Evolutionary conservation across 2,113 vertebrate species (phyloP).

Genomic region (Microtus pennsylvanicus): DNA sequence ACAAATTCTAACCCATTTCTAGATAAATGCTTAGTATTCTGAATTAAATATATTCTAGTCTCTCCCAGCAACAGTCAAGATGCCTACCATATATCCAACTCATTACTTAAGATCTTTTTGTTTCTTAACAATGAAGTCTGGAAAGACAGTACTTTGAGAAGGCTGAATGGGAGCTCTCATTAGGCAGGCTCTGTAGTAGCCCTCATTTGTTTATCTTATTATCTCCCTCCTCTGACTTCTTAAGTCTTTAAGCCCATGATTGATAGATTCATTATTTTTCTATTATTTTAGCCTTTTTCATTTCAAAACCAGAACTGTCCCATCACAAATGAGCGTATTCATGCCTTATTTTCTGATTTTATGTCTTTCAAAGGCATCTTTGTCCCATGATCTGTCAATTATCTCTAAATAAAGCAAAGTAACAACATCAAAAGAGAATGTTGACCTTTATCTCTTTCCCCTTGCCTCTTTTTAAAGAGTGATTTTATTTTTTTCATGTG

Average conservation of each 20-base stretch:
- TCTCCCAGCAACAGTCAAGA: not conserved
- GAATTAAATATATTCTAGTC: constrained; percentile 32
- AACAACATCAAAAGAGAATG: not conserved
- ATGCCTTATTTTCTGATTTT: not conserved
- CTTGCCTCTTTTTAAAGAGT: not conserved
- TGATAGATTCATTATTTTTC: constrained; percentile 53
- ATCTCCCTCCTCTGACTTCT: constrained; percentile 51
- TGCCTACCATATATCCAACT: not conserved
- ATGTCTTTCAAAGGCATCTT: not conserved
- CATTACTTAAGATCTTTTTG: constrained; percentile 25
- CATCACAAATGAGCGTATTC: not conserved
- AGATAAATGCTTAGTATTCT: constrained; percentile 21
- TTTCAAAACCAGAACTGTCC: not conserved
- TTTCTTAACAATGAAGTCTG: constrained; percentile 25
- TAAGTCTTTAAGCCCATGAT: not conserved
- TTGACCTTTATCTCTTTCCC: not conserved
- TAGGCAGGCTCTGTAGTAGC: constrained; percentile 10
- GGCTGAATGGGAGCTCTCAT: constrained; percentile 31
- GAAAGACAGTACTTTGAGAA: constrained; percentile 41
- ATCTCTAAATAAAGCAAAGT: not conserved
- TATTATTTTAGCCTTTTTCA: constrained; percentile 63
- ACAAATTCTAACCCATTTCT: constrained; percentile 35
- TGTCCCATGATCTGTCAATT: not conserved
- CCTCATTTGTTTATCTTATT: constrained; percentile 32
- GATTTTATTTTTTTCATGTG: not conserved